Evolutionary conservation across 2,797 vertebrate species (phyloP), one percentile per base, ranked within the genome.

Genomic region (Sebastes iracundus): DNA sequence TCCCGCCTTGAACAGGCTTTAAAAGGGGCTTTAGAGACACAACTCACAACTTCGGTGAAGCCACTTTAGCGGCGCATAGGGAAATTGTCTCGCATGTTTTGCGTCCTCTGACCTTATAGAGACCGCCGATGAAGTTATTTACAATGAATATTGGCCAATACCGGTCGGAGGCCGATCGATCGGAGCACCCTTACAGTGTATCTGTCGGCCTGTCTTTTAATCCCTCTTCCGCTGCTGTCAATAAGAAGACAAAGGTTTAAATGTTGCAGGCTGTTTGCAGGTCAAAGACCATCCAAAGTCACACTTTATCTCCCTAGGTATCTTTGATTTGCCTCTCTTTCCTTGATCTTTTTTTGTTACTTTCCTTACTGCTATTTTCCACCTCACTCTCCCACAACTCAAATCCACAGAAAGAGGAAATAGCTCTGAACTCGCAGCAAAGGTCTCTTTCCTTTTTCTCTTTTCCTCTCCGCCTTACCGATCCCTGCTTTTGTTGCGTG

Each of bases 401-500:
- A 78, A 84, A 79, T 62, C 33, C n/a, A 49, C 59, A 61, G 38
- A 72, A 60, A 72, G 32, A 56, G 70, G 38, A 83, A 88, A 81
- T 68, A 69, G 60, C 42, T 76, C 25, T 12, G 20, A 80, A 82
- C 60, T 82, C 9, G 11, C 16, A 61, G 71, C 27, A 81, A 79
- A 81, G 60, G 42, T 80, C 56, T 77, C 76, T 77, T 78, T 80
- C 56, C 52, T 64, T 75, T 46, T 65, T 16, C 23, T 75, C 64
- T 75, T 79, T 65, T 62, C 62, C 38, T 64, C 73, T 23, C 76
- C 49, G 18, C 75, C 71, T 72, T 77, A n/a, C 75, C n/a, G 27
- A 74, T 80, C 72, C 63, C 28, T 84, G 72, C 91, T 91, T 92
- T 93, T 93, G 87, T 93, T 91, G 90, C 61, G 70, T 94, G 93